phyloP scores from a whole-genome alignment of 2,113 vertebrate genomes.

The Balaeniceps rex region DNA sequence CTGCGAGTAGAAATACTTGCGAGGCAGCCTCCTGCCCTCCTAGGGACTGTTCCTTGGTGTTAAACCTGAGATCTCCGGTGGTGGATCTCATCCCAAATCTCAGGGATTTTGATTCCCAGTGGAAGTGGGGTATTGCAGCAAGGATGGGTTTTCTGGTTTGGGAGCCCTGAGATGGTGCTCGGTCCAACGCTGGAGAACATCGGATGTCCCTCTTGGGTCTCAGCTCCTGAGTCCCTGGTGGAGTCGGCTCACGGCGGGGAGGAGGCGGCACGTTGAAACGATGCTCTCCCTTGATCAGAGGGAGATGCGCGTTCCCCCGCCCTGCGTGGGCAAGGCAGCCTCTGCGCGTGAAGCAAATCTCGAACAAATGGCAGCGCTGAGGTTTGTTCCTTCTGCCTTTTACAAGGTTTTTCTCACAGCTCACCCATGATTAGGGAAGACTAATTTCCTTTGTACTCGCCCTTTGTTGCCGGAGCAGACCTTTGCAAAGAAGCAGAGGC shows the following conservation, averaged over 20 bases:
- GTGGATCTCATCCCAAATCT: background rate
- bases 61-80: background rate
- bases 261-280: accelerated
- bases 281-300: background rate
- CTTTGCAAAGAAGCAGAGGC: background rate
- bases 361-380: accelerated
- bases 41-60: background rate
- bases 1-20: background rate
- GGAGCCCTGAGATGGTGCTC: background rate
- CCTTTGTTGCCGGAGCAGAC: background rate
- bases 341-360: background rate
- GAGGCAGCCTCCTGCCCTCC: background rate
- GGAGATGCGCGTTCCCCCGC: background rate
- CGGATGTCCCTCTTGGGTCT: background rate
- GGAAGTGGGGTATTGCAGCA: accelerated
- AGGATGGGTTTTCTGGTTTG: background rate
- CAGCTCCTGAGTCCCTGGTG: accelerated
- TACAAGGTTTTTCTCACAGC: background rate
- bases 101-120: background rate
- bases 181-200: accelerated
- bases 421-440: background rate
- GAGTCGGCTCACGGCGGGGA: background rate
- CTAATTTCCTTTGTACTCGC: background rate
- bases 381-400: background rate
- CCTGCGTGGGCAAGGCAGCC: background rate